Percentiles rank a stretch among this genome's conserved stretches.
phyloP scores from a whole-genome alignment of 2,113 vertebrate genomes.

The Zosterops lateralis region DNA sequence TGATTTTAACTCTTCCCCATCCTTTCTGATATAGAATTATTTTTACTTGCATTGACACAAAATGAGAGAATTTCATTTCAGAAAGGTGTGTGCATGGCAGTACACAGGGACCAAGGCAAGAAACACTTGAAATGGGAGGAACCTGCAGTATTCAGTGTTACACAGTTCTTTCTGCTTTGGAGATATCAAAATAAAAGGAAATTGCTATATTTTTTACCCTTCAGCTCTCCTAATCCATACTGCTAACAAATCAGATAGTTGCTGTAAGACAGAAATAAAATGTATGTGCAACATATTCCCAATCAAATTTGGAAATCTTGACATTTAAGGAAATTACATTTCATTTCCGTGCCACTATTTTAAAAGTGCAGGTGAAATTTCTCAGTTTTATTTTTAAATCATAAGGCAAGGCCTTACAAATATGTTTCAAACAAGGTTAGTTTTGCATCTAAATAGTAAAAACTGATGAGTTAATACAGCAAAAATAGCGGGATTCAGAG shows the following conservation, averaged over 20 bases:
- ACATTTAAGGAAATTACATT: slow-evolving; percentile 50
- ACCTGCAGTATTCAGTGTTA: background rate
- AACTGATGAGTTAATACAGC: background rate
- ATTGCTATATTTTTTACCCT: background rate
- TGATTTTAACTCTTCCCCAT: background rate
- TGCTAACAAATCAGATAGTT: background rate
- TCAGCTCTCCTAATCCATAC: background rate
- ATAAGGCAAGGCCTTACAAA: background rate
- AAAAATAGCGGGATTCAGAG: background rate
- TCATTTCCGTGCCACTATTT: slow-evolving; percentile 3
- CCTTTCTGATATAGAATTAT: background rate
- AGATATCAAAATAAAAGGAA: background rate
- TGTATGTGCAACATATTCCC: background rate
- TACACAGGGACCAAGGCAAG: background rate
- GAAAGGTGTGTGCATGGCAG: background rate
- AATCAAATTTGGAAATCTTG: slow-evolving; percentile 42
- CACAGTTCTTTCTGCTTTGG: background rate
- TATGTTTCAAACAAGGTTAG: background rate
- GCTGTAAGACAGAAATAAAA: background rate
- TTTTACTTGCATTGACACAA: background rate
- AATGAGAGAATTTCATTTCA: background rate
- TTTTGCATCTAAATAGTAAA: background rate
- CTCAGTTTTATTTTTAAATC: background rate
- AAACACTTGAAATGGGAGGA: background rate
- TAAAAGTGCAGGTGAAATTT: slow-evolving; percentile 18